Conservation (phyloP, 1,140 invertebrate species). For the Drosophila eugracilis region DNA sequence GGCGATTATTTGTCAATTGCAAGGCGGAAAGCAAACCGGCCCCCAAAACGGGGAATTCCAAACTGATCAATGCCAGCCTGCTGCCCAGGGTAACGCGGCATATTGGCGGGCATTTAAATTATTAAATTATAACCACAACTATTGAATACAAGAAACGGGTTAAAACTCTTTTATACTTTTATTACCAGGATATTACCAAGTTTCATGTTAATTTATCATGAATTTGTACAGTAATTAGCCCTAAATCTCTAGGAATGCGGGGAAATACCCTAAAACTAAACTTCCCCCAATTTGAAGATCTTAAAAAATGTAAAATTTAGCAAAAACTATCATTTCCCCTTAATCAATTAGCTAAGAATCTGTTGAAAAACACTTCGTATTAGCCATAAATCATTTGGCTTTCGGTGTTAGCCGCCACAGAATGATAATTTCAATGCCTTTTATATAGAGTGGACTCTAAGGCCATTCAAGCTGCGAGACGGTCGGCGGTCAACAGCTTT, state of each 20-base stretch:
- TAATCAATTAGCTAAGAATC: slow-evolving; percentile 12
- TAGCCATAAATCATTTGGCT: slow-evolving; percentile 9
- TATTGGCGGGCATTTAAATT: slow-evolving; percentile 2
- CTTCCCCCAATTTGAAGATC: not conserved
- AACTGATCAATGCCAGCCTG: not conserved
- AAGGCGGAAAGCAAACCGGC: slow-evolving; percentile 49
- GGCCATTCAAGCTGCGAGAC: slow-evolving; percentile 40
- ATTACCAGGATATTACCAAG: no score
- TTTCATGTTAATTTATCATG: not conserved
- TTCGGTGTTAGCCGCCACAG: slow-evolving; percentile 22
- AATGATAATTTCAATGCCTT: slow-evolving; percentile 56
- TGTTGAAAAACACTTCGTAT: not conserved
- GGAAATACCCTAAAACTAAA: not conserved
- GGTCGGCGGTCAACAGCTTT: slow-evolving; percentile 72
- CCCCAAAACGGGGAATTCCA: slow-evolving; percentile 23
- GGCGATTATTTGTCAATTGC: slow-evolving; percentile 43
- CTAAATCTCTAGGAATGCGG: not conserved
- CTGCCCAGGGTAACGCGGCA: not conserved
- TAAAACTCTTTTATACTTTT: no score
- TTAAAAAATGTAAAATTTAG: not conserved
- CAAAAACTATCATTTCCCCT: no score
- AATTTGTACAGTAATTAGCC: not conserved
- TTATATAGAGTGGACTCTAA: slow-evolving; percentile 37
- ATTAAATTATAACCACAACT: not conserved
- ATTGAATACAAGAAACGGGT: no score